phyloP scores from a whole-genome alignment of 2,888 invertebrate species.

The Meiosimyza platycephala region DNA sequence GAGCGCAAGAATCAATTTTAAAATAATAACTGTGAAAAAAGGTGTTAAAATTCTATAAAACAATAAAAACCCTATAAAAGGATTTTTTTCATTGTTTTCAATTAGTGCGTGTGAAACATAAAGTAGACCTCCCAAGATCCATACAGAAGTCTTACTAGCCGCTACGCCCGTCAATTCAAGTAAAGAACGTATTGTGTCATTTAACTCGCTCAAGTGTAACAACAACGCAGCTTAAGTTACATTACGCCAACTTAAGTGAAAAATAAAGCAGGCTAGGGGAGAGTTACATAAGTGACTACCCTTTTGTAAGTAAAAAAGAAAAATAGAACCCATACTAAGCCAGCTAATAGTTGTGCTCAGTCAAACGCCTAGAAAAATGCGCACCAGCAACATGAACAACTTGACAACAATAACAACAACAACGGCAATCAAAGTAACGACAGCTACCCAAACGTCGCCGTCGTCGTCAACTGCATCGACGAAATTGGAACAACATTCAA shows the following conservation, averaged over 20 bases:
- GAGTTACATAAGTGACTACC: background rate
- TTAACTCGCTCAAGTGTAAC: slow-evolving; percentile 16
- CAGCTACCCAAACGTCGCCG: slow-evolving; percentile 43
- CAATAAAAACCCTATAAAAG: background rate
- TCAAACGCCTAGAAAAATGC: slow-evolving; percentile 22
- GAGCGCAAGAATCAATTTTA: slow-evolving; percentile 1
- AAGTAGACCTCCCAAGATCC: no score
- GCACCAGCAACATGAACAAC: slow-evolving; percentile 36
- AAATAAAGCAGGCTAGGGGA: background rate
- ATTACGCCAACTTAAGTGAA: background rate
- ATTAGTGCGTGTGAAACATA: no score
- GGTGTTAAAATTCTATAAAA: slow-evolving; percentile 23
- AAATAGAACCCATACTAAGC: background rate
- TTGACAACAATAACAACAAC: slow-evolving; percentile 35
- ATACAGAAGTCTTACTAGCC: no score
- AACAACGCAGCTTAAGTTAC: slow-evolving; percentile 17
- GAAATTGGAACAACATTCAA: slow-evolving; percentile 65
- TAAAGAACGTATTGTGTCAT: no score
- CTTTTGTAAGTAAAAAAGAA: background rate
- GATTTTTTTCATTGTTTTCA: no score
- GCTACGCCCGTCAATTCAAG: no score
- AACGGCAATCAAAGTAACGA: slow-evolving; percentile 39
- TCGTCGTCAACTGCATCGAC: slow-evolving; percentile 44
- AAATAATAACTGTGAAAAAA: slow-evolving; percentile 1
- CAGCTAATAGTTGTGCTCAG: background rate